Evolutionary conservation across 2,797 vertebrate species (phyloP).

Genomic region (Onychomys arenicola): DNA sequence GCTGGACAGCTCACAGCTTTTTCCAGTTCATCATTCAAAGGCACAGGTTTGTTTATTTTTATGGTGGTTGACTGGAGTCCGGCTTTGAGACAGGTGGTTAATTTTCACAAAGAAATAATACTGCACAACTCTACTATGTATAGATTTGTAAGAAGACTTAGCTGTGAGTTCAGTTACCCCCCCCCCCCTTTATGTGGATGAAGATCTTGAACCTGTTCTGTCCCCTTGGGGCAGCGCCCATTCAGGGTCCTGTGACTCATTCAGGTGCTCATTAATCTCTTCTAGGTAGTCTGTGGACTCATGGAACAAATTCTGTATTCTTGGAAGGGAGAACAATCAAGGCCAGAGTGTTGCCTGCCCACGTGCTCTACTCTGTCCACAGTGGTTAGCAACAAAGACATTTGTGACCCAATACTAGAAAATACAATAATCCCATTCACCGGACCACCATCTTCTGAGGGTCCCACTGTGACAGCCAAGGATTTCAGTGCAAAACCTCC

Average conservation of each 20-base stretch:
- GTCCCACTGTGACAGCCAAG: neutral
- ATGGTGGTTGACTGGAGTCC: neutral
- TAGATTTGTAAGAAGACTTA: neutral
- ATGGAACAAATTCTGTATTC: neutral
- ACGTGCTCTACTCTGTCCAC: neutral
- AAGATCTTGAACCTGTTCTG: neutral
- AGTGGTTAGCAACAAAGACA: neutral
- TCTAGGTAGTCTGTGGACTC: neutral
- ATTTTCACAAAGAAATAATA: constrained; percentile 48
- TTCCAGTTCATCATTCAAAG: neutral
- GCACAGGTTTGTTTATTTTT: neutral
- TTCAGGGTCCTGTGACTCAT: neutral
- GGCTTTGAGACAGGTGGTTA: neutral
- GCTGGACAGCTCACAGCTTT: neutral
- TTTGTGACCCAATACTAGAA: neutral
- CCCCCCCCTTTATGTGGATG: neutral
- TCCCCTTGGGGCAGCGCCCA: neutral
- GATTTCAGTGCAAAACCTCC: neutral
- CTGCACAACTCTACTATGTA: neutral
- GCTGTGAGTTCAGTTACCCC: neutral
- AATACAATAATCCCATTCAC: neutral
- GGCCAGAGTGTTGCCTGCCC: neutral
- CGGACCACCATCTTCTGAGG: neutral
- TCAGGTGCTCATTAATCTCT: neutral
- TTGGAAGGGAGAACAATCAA: constrained; percentile 8